phyloP scores from a whole-genome alignment of 2,113 vertebrate genomes.

The Asarcornis scutulata region DNA sequence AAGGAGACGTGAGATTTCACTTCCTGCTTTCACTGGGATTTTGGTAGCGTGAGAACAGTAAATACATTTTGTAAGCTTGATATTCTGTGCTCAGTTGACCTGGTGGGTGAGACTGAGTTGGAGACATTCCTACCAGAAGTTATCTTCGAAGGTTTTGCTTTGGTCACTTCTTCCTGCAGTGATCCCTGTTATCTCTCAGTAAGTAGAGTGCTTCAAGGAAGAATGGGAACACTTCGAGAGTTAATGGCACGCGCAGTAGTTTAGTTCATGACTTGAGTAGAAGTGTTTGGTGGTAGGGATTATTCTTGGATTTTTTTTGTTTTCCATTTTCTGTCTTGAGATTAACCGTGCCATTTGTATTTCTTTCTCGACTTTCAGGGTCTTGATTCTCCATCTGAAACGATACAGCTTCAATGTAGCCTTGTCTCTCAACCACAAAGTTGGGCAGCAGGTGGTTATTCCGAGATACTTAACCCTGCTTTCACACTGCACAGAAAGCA shows the following conservation, averaged over 20 bases:
- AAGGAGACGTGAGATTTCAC: background rate
- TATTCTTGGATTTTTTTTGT: background rate
- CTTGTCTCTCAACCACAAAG: constrained; percentile 94
- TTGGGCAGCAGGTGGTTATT: constrained; percentile 96
- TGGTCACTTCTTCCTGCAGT: background rate
- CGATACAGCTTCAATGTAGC: constrained; percentile 96
- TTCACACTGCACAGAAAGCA: constrained; percentile 92
- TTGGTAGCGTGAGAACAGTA: background rate
- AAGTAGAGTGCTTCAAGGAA: background rate
- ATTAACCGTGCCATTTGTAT: background rate
- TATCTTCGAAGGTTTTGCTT: background rate
- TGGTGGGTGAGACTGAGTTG: background rate
- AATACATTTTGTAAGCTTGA: background rate
- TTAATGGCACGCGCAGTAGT: background rate
- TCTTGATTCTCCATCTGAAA: constrained; percentile 97
- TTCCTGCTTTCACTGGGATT: background rate
- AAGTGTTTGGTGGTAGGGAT: background rate
- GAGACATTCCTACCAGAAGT: background rate
- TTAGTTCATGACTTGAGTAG: background rate
- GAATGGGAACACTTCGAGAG: background rate
- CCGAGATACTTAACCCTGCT: constrained; percentile 91
- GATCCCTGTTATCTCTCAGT: background rate
- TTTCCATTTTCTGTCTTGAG: background rate
- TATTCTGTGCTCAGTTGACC: background rate
- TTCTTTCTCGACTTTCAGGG: constrained; percentile 69